Percentiles rank a stretch among this genome's conserved stretches.
These are phyloP conservation scores for Volucella inanis DNA, from an alignment of 2,888 invertebrate genomes.

Conservation along the genomic window DNA sequence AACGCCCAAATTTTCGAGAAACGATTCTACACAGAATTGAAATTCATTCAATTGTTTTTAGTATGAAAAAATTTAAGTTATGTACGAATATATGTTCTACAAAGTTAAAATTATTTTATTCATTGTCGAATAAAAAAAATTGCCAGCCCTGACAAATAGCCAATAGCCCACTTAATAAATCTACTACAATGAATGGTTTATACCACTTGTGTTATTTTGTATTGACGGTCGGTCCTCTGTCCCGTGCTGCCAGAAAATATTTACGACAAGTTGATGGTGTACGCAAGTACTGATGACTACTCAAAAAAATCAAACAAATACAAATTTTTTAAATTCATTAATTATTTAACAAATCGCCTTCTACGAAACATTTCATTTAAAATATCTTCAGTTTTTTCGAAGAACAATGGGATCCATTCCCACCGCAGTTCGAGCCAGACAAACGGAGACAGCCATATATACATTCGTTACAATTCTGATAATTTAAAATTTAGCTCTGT, in stretches of 20 bases:
- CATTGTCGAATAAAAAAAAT: too few species aligned
- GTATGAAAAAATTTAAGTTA: too few species aligned
- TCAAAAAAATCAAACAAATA: slow-evolving; percentile 5
- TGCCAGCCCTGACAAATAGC: slow-evolving; percentile 32
- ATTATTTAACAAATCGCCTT: too few species aligned
- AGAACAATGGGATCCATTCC: slow-evolving; percentile 26
- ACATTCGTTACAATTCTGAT: neutral
- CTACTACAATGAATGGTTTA: slow-evolving; percentile 17
- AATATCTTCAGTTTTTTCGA: slow-evolving; percentile 25
- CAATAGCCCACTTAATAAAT: slow-evolving; percentile 27
- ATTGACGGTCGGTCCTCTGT: slow-evolving; percentile 44
- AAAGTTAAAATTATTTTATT: too few species aligned
- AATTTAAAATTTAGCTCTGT: slow-evolving; percentile 12
- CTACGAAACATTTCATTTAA: neutral
- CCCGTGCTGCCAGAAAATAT: slow-evolving; percentile 32
- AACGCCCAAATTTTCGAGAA: too few species aligned
- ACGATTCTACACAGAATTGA: too few species aligned
- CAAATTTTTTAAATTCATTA: neutral
- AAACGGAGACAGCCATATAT: slow-evolving; percentile 37
- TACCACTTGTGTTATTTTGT: slow-evolving; percentile 53
- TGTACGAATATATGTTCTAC: too few species aligned
- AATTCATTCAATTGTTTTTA: too few species aligned
- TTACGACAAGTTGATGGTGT: slow-evolving; percentile 14
- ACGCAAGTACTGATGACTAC: neutral
- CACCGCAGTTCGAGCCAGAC: slow-evolving; percentile 13